Conservation (phyloP, 2,113 vertebrate genomes). For the Lethenteron reissneri region DNA sequence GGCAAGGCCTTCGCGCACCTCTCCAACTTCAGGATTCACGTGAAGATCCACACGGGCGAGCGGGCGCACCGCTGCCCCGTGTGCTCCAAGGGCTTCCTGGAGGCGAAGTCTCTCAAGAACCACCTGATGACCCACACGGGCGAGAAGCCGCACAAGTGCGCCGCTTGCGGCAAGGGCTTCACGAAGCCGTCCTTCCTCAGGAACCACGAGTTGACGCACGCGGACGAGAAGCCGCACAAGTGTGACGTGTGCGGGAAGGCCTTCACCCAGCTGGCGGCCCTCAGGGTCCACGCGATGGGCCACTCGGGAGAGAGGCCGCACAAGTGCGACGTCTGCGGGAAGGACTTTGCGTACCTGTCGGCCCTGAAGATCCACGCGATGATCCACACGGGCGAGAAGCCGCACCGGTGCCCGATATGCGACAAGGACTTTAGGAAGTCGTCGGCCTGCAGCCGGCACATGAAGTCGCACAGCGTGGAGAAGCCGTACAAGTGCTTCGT, state of each 20-base stretch:
- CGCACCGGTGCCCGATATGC: slow-evolving; percentile 1
- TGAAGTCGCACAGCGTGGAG: not conserved
- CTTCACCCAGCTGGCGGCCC: not conserved
- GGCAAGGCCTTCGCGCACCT: not conserved
- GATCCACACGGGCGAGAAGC: slow-evolving; percentile 3
- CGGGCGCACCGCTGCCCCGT: not conserved
- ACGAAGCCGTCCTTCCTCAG: slow-evolving; percentile 1
- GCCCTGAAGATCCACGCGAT: slow-evolving; percentile 2
- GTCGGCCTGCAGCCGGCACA: not conserved
- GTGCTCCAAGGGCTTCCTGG: not conserved
- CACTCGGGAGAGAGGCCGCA: not conserved
- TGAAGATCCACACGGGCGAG: not conserved
- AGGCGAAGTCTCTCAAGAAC: not conserved
- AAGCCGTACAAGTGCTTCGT: slow-evolving; percentile 5
- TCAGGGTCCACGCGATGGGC: not conserved
- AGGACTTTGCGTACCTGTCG: not conserved
- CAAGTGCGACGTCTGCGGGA: not conserved
- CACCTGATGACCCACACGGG: not conserved
- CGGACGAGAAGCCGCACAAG: slow-evolving; percentile 2
- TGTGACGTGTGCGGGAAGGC: not conserved
- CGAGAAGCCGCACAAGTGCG: not conserved
- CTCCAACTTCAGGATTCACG: not conserved
- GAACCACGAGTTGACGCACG: slow-evolving; percentile 1
- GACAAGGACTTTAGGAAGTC: slow-evolving; percentile 2
- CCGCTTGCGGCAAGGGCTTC: not conserved